Evolutionary conservation across 2,888 invertebrate genomes (phyloP).

Genomic region (Tenthredo amoena): DNA sequence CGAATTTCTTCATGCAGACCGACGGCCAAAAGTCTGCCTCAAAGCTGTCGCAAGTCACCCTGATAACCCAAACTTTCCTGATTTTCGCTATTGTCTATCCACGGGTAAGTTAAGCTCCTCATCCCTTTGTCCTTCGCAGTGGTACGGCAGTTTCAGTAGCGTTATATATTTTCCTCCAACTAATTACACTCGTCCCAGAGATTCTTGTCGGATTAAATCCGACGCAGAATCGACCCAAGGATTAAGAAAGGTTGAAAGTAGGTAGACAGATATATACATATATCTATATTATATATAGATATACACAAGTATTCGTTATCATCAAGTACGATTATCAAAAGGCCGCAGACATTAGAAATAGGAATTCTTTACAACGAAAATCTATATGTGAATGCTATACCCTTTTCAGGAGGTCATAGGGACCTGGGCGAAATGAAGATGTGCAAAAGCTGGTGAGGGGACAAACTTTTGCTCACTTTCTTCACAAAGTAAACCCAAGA

Average conservation of each 20-base stretch:
- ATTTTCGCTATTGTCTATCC: conserved; percentile 49
- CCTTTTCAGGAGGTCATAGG: conserved; percentile 56
- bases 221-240: conserved; percentile 4
- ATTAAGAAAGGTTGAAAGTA: conserved; percentile 28
- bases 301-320: neutral
- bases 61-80: conserved; percentile 44
- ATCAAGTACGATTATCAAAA: neutral
- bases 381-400: neutral
- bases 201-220: conserved; percentile 47
- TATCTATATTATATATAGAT: no score
- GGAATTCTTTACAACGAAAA: neutral
- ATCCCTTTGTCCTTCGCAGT: neutral
- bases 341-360: neutral
- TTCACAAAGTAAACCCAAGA: conserved; percentile 51
- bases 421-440: conserved; percentile 9
- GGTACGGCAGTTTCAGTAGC: conserved; percentile 15
- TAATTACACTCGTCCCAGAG: conserved; percentile 49
- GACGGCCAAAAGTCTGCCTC: conserved; percentile 20
- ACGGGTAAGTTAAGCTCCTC: conserved; percentile 34
- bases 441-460: conserved; percentile 16
- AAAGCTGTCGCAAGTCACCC: conserved; percentile 33
- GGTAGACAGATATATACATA: neutral
- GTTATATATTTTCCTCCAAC: conserved; percentile 31
- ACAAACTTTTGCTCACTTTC: conserved; percentile 43
- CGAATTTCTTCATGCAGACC: neutral